A percentile compares a stretch with the other conserved stretches of the same genome.
These are phyloP conservation scores for Aulostomus chinensis DNA, from an alignment of 2,797 vertebrate species.

Conservation along the genomic window DNA sequence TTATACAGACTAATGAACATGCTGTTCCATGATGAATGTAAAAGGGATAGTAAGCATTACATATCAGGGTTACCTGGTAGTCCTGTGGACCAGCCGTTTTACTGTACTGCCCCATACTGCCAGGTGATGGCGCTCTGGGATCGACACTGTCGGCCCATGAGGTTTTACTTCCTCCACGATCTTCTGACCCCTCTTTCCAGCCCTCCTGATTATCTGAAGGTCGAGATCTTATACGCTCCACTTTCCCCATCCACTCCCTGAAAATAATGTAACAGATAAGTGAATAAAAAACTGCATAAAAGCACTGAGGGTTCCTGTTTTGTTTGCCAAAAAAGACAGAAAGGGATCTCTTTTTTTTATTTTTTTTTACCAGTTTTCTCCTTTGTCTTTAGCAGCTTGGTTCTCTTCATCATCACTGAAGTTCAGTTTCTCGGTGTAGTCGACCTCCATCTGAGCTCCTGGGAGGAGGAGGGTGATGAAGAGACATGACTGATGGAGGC, in stretches of 20 bases:
- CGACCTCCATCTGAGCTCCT: conserved; percentile 99
- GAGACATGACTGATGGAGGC: not conserved
- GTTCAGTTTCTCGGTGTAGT: conserved; percentile 98
- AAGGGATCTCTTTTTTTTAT: too few relatives aligned
- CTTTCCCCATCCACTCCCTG: conserved; percentile 87
- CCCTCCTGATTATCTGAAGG: conserved; percentile 79
- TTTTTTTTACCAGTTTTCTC: conserved; percentile 89
- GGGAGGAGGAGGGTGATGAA: conserved; percentile 17
- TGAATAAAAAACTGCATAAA: too few relatives aligned
- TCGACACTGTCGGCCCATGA: conserved; percentile 70
- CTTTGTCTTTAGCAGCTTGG: conserved; percentile 89
- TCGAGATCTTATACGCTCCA: conserved; percentile 82
- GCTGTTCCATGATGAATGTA: not conserved
- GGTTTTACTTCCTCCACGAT: conserved; percentile 73
- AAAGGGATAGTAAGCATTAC: not conserved
- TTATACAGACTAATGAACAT: not conserved
- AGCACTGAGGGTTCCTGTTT: too few relatives aligned
- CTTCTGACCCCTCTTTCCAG: conserved; percentile 86
- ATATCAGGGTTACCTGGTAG: conserved; percentile 80
- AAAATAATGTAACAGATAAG: conserved; percentile 4
- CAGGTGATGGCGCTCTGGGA: conserved; percentile 79
- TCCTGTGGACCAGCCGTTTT: conserved; percentile 82
- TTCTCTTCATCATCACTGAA: conserved; percentile 99
- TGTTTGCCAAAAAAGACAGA: too few relatives aligned
- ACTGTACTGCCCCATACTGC: conserved; percentile 73